These are phyloP conservation scores for Calonectris borealis DNA, from an alignment of 2,113 vertebrate species.

Conservation along the genomic window DNA sequence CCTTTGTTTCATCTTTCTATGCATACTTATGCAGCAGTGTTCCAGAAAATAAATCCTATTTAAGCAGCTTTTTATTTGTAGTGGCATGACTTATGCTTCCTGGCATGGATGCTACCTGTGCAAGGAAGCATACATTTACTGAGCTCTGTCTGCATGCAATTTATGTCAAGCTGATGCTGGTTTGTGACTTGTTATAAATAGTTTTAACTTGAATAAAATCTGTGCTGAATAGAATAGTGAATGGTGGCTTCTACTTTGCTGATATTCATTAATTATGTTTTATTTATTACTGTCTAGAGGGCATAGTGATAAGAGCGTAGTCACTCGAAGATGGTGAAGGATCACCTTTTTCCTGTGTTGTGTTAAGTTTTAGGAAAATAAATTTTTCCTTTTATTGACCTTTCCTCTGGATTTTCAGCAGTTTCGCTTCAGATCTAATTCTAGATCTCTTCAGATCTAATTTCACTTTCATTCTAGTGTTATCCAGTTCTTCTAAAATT, in stretches of 20 bases:
- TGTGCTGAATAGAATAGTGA: neutral
- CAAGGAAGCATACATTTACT: neutral
- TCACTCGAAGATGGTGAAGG: neutral
- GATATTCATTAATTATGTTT: neutral
- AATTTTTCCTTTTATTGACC: neutral
- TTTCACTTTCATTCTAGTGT: neutral
- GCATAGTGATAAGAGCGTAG: neutral
- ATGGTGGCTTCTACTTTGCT: neutral
- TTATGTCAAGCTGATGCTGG: neutral
- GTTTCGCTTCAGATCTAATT: neutral
- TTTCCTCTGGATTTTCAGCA: neutral
- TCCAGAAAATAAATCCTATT: conserved; percentile 45
- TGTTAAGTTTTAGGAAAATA: neutral
- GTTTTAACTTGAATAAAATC: neutral
- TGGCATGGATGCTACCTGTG: neutral
- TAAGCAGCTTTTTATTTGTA: conserved; percentile 45
- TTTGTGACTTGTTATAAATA: neutral
- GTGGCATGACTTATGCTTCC: neutral
- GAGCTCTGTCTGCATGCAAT: neutral
- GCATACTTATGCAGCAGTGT: neutral
- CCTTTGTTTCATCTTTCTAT: conserved; percentile 52
- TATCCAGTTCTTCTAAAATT: neutral
- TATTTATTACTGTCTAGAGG: neutral
- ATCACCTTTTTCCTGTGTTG: fast-evolving
- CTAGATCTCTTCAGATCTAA: neutral